phyloP scores from a whole-genome alignment of 2,113 vertebrate species.

The Oncorhynchus mykiss region DNA sequence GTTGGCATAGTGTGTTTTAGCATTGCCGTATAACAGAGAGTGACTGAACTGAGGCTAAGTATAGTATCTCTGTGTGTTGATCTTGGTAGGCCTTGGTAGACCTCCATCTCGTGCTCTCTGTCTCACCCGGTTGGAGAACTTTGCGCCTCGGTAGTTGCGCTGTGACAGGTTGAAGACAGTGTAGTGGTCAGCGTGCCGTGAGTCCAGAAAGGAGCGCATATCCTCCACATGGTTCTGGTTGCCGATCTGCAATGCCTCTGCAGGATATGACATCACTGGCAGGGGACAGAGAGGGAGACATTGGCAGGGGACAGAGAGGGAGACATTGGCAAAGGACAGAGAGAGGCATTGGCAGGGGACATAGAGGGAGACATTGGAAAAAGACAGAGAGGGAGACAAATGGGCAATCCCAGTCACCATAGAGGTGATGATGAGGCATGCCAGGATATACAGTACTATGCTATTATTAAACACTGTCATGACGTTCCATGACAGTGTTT shows the following conservation, averaged over 20 bases:
- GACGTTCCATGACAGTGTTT: too few relatives aligned
- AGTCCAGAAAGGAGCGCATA: slow-evolving; percentile 94
- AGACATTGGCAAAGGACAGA: not conserved
- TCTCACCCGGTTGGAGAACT: slow-evolving; percentile 97
- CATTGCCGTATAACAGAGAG: too few relatives aligned
- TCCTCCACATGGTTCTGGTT: slow-evolving; percentile 98
- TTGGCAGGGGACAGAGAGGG: not conserved
- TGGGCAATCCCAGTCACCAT: not conserved
- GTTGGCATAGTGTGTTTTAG: too few relatives aligned
- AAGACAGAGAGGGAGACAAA: not conserved
- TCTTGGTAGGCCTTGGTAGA: too few relatives aligned
- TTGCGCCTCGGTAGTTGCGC: slow-evolving; percentile 94
- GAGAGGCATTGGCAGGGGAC: not conserved
- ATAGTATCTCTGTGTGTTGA: too few relatives aligned
- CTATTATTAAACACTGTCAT: too few relatives aligned
- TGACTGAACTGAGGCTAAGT: too few relatives aligned
- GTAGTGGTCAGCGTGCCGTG: slow-evolving; percentile 95
- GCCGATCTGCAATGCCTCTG: slow-evolving; percentile 90
- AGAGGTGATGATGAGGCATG: not conserved
- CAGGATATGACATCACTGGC: slow-evolving; percentile 95
- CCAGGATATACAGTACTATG: not conserved
- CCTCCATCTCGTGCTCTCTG: too few relatives aligned
- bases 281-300: not conserved
- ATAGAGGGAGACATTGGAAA: not conserved
- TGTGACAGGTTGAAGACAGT: slow-evolving; percentile 97